Conservation (phyloP, 2,888 invertebrate genomes). For the Agrochola macilenta region DNA sequence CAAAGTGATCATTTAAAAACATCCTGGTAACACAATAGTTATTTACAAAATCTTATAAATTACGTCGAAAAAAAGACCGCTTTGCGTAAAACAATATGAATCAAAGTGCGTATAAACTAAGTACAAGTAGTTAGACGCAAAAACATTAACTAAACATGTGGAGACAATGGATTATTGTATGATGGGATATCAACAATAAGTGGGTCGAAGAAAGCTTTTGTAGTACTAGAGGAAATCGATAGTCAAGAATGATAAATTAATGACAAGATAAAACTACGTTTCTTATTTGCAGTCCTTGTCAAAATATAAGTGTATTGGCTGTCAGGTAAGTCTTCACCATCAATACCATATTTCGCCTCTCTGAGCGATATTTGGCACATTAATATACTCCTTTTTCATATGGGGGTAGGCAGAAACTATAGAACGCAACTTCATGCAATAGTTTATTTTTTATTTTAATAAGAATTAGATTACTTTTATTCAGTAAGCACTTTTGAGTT, state of each 20-base stretch:
- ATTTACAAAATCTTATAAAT: slow-evolving; percentile 48
- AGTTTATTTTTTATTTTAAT: too few relatives aligned
- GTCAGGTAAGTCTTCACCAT: too few relatives aligned
- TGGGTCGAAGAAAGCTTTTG: slow-evolving; percentile 55
- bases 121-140: slow-evolving; percentile 60
- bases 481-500: too few relatives aligned
- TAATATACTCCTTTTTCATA: too few relatives aligned
- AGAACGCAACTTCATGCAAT: neutral
- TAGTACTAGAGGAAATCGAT: slow-evolving; percentile 54
- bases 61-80: slow-evolving; percentile 54
- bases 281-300: too few relatives aligned
- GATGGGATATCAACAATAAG: slow-evolving; percentile 60
- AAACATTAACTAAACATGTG: slow-evolving; percentile 69
- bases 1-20: slow-evolving; percentile 39
- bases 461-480: neutral
- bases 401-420: too few relatives aligned
- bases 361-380: neutral
- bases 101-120: slow-evolving; percentile 63
- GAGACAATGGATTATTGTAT: slow-evolving; percentile 77
- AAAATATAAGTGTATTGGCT: neutral
- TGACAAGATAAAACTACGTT: neutral
- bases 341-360: neutral
- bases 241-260: neutral
- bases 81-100: slow-evolving; percentile 62
- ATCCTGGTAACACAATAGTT: slow-evolving; percentile 38